Percentiles rank a stretch among this genome's conserved stretches.
phyloP scores from a whole-genome alignment of 2,113 vertebrate species.

The Mormyrus iriodes region DNA sequence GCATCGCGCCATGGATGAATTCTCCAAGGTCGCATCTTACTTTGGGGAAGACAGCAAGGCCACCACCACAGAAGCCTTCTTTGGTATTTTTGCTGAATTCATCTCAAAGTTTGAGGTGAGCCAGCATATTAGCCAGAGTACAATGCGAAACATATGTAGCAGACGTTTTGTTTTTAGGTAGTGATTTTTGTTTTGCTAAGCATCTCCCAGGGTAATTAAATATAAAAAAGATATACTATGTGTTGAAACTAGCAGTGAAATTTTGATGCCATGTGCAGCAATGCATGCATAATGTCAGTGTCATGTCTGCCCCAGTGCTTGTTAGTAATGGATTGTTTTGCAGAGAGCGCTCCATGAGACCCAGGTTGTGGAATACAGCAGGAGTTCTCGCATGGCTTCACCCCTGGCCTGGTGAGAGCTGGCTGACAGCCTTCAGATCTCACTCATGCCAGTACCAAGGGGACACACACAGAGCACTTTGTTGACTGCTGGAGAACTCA shows the following conservation, averaged over 20 bases:
- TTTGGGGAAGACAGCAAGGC: conserved; percentile 90
- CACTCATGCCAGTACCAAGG: conserved; percentile 54
- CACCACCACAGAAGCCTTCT: conserved; percentile 85
- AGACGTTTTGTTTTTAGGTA: not conserved
- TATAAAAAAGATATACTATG: not conserved
- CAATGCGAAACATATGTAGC: not conserved
- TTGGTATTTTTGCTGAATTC: conserved; percentile 92
- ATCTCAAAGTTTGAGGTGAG: conserved; percentile 95
- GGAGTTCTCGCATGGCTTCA: conserved; percentile 77
- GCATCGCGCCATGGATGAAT: conserved; percentile 82
- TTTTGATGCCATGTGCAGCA: not conserved
- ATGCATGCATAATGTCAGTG: not conserved
- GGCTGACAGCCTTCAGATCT: conserved; percentile 26
- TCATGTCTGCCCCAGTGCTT: not conserved
- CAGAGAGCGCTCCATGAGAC: conserved; percentile 85
- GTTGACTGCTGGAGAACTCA: conserved; percentile 16
- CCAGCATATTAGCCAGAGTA: not conserved
- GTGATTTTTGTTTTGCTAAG: not conserved
- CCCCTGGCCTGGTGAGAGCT: conserved; percentile 83
- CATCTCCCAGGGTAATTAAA: not conserved
- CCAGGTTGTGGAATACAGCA: conserved; percentile 72
- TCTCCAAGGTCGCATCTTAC: conserved; percentile 78
- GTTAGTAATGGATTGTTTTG: conserved; percentile 23
- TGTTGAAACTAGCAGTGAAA: not conserved
- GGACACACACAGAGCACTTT: conserved; percentile 27